Percentiles rank a stretch among this genome's conserved stretches.
Evolutionary conservation across 2,113 vertebrate genomes (phyloP).

Genomic region (Castor canadensis): DNA sequence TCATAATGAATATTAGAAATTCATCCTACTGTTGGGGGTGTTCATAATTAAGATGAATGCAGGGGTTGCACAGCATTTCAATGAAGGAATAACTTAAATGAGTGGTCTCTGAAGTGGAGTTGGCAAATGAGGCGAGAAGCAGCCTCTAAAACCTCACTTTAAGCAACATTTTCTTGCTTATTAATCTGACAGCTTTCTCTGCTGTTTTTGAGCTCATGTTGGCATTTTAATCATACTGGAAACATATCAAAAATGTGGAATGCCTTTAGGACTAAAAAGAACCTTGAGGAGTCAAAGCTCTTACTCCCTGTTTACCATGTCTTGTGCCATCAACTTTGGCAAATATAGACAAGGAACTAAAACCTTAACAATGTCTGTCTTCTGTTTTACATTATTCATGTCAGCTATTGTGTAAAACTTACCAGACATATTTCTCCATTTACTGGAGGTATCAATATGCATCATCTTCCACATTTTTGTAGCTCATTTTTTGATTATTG

Average conservation of each 20-base stretch:
- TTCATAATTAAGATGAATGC: slow-evolving; percentile 46
- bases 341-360: slow-evolving; percentile 23
- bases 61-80: not conserved
- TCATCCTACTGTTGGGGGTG: not conserved
- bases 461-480: not conserved
- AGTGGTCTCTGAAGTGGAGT: slow-evolving; percentile 54
- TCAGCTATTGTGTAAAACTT: not conserved
- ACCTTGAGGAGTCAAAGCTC: slow-evolving; percentile 49
- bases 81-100: slow-evolving; percentile 5
- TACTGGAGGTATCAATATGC: not conserved
- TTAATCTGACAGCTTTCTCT: slow-evolving; percentile 67
- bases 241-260: slow-evolving; percentile 46
- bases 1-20: not conserved
- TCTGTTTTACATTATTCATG: not conserved
- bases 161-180: slow-evolving; percentile 66
- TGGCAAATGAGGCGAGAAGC: slow-evolving; percentile 52
- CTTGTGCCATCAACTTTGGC: not conserved
- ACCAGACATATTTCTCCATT: not conserved
- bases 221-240: slow-evolving; percentile 60
- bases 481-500: too few relatives aligned
- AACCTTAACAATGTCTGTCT: not conserved
- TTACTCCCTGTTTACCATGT: slow-evolving; percentile 45
- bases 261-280: slow-evolving; percentile 50
- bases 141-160: slow-evolving; percentile 63
- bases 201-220: slow-evolving; percentile 20